Evolutionary conservation across 2,888 invertebrate species (phyloP).

Genomic region (Gnatocerus cornutus): DNA sequence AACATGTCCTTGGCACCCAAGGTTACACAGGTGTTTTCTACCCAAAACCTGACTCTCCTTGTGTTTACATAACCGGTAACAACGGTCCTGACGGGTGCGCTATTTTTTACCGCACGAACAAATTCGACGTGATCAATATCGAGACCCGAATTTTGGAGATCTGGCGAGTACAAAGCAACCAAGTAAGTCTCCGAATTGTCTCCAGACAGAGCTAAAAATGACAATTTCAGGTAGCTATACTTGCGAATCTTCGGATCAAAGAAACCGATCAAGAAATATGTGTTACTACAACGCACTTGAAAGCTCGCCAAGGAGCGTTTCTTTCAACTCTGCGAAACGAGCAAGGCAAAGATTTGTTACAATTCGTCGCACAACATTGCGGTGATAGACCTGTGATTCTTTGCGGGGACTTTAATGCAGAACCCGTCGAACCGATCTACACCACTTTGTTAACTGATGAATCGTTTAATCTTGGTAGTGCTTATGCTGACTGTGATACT

Average conservation of each 20-base stretch:
- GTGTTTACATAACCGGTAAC: slow-evolving; percentile 80
- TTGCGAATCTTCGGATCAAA: slow-evolving; percentile 73
- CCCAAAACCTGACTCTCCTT: slow-evolving; percentile 86
- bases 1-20: slow-evolving; percentile 76
- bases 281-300: slow-evolving; percentile 83
- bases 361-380: slow-evolving; percentile 73
- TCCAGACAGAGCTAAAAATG: too few relatives aligned
- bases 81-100: slow-evolving; percentile 88
- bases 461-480: slow-evolving; percentile 71
- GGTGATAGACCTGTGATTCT: slow-evolving; percentile 76
- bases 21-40: slow-evolving; percentile 82
- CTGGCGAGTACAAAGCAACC: slow-evolving; percentile 84
- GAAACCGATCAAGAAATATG: slow-evolving; percentile 77
- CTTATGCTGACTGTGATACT: slow-evolving; percentile 71
- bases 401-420: slow-evolving; percentile 86
- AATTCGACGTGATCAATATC: slow-evolving; percentile 75
- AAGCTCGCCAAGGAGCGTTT: slow-evolving; percentile 80
- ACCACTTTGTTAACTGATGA: slow-evolving; percentile 73
- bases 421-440: slow-evolving; percentile 82
- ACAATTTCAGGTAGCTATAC: slow-evolving; percentile 74
- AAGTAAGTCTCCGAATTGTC: slow-evolving; percentile 69
- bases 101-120: slow-evolving; percentile 79
- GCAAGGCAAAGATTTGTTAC: slow-evolving; percentile 80
- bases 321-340: slow-evolving; percentile 80
- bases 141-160: slow-evolving; percentile 79